Base-by-base conservation (phyloP, 2,888 invertebrate genomes). In the Drosophila merina region DNA sequence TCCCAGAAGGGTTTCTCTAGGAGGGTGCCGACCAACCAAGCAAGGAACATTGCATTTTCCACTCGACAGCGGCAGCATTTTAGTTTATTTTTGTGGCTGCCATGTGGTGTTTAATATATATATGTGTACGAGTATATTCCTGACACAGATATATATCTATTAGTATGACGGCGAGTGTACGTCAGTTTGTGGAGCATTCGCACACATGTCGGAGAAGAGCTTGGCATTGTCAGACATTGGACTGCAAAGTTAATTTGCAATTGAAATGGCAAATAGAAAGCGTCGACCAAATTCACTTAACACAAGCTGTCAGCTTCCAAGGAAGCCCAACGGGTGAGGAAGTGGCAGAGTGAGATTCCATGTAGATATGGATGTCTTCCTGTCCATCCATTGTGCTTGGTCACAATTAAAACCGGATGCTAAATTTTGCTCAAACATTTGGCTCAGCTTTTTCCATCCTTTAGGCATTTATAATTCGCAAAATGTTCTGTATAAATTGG, bases 161-260 rank as follows among this genome's bases (percentile, higher is more conserved):
- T 38, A 31, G 12, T 25, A 20, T 64, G 57, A 52, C 12, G 49
- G 42, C 2, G 20, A n/a, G 31, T 47, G 31, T 57, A 57, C 38
- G 30, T 58, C 38, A 40, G 36, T 50, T 62, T 69, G 55, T 45
- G 44, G 8, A 31, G 52, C 44, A 42, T 6, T 49, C 9, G 49
- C 42, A 60, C 63, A 62, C 58, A 68, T 50, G 38, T 49, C 40
- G 54, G 50, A 25, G 20, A 12, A 12, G 14, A 49, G 55, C 50
- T 51, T 49, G 38, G 28, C 49, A 45, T 62, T 57, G 72, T 56
- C 56, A 67, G 69, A 77, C 79, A 72, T 58, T 51, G 48, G 60
- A 66, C 38, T 72, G 72, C 62, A 59, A 79, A 77, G 72, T 75
- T 75, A 68, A 77, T 81, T 81, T 86, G 76, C 85, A 86, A 84